Conservation (phyloP, 2,888 invertebrate genomes). For the Macrosoma leucophasiata region DNA sequence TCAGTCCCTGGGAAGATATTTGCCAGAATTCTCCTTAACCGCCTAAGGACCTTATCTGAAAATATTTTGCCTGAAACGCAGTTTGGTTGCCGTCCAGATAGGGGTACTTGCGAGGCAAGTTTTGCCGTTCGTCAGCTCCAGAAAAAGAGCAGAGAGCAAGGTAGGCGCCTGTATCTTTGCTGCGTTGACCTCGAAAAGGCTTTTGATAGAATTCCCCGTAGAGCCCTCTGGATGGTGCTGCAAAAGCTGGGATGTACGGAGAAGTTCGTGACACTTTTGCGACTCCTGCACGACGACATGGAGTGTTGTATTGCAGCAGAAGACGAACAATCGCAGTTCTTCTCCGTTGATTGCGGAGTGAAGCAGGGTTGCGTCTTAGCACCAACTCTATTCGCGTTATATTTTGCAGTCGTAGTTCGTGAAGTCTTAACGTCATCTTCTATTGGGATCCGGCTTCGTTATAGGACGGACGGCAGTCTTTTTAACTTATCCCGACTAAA, state of each 20-base stretch:
- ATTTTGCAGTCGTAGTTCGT: too few species aligned
- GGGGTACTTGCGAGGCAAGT: neutral
- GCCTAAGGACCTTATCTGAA: neutral
- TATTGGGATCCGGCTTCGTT: too few species aligned
- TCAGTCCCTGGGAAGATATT: neutral
- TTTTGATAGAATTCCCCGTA: constrained; percentile 3
- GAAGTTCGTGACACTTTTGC: neutral
- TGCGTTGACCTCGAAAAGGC: constrained; percentile 10
- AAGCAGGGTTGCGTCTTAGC: constrained; percentile 2
- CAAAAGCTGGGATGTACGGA: constrained; percentile 2
- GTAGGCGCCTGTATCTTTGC: constrained; percentile 1
- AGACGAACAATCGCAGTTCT: neutral
- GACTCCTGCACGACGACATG: constrained; percentile 3
- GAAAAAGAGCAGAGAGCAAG: constrained; percentile 3
- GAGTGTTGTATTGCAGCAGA: neutral
- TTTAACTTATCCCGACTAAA: too few species aligned
- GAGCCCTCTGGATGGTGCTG: neutral
- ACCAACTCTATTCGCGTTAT: neutral
- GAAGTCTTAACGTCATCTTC: too few species aligned
- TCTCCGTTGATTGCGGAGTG: constrained; percentile 3
- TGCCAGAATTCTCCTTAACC: neutral
- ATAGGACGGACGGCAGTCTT: too few species aligned
- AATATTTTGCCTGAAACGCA: neutral
- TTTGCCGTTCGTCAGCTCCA: constrained; percentile 4
- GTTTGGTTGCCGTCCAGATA: neutral